Base-by-base conservation (phyloP, 2,113 vertebrate species). In the Oreochromis tanganicae region DNA sequence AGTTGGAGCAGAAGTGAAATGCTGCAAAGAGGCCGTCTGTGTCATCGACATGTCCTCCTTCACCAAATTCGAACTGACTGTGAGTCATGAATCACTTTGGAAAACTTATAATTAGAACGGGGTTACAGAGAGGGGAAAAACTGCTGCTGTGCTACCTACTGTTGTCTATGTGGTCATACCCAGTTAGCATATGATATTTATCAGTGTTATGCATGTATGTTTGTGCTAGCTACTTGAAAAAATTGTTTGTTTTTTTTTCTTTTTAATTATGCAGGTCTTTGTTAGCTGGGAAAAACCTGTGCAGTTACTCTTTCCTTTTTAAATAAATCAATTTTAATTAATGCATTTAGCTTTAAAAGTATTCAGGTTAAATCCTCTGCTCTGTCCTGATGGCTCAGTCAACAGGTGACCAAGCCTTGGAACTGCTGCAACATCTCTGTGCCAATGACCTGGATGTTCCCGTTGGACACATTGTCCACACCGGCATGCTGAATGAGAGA, bases 11-110 rank as follows among this genome's bases (percentile, higher is more conserved):
- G 99, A 99, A 95, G 99, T 99, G 86, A 99, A 98, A 94, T 99
- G 98, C 96, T 99, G 99, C 91, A 99, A 99, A 94, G 99, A 99
- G 90, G 98, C 98, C 0, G 98, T 99, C 80, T 99, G 98, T 87
- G 98, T 99, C 87, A 99, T 99, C 8, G 99, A 99, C 96, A 99
- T 99, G 99, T 99, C 99, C 0, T 99, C 99, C 89, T 99, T 99
- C 93, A 99, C 98, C 63, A 99, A 99, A 95, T 99, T 99, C 56
- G 99, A 99, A 90, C 97, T 99, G 87, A 98, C 97, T 4, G 99
- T 99, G 94, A 98, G 98, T 98, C 84, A 78, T 14, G 13, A 36
- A 43, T 52, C 55, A 13, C 46, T 19, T 2, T 21, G 7, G 16
- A 55, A 27, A 43, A 13, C 19, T 16, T 75, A 27, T 43, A 50